These are phyloP conservation scores for Drosophila imparisetae DNA, from an alignment of 2,888 invertebrate genomes.

Conservation along the genomic window DNA sequence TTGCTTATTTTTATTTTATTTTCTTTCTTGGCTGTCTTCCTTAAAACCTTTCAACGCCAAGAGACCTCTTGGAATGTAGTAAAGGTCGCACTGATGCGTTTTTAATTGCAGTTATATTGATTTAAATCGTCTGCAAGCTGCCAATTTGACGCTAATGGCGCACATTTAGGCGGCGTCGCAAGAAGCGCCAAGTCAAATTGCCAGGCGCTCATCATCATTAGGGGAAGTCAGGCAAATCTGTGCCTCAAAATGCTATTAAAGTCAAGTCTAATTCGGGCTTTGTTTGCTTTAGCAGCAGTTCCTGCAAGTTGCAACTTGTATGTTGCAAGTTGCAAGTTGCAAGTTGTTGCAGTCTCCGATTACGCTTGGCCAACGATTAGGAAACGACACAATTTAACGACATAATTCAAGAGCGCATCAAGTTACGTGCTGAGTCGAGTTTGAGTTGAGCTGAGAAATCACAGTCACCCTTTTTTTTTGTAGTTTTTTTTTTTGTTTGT, in stretches of 20 bases:
- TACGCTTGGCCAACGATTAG: conserved; percentile 74
- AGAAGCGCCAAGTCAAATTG: conserved; percentile 53
- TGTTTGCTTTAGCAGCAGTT: conserved; percentile 52
- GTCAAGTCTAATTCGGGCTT: conserved; percentile 34
- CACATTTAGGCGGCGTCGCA: conserved; percentile 45
- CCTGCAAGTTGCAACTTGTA: conserved; percentile 12
- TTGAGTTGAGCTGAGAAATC: conserved; percentile 28
- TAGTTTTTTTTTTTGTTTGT: not conserved
- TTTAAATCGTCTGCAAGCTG: conserved; percentile 73
- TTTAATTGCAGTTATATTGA: conserved; percentile 78
- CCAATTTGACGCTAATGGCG: conserved; percentile 75
- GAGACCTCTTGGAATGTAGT: not conserved
- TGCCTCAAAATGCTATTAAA: conserved; percentile 20
- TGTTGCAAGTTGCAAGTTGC: conserved; percentile 23
- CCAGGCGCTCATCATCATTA: conserved; percentile 70
- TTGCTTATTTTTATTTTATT: conserved; percentile 3
- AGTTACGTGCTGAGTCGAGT: conserved; percentile 50
- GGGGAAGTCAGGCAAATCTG: conserved; percentile 27
- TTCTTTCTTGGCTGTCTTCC: conserved; percentile 5
- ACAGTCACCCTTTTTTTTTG: conserved; percentile 58
- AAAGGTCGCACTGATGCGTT: conserved; percentile 64
- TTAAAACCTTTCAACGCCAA: conserved; percentile 8
- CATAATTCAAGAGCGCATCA: conserved; percentile 79
- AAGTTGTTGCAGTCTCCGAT: conserved; percentile 51
- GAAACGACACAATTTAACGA: conserved; percentile 79